phyloP scores from a whole-genome alignment of 2,888 invertebrate genomes.

The Gastrophysa polygoni region DNA sequence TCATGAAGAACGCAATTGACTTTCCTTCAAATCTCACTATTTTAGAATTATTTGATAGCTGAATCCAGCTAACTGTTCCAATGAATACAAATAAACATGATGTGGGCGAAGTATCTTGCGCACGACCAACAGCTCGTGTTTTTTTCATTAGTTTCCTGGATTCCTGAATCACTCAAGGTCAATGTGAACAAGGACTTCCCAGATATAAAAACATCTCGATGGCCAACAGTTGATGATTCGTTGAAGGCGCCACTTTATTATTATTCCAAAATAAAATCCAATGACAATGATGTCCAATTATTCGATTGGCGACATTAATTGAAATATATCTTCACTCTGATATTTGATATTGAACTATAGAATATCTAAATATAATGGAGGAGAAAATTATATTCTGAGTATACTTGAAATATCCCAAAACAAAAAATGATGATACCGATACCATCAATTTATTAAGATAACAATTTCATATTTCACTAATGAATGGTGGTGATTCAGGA shows the following conservation, averaged over 20 bases:
- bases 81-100: slow-evolving; percentile 14
- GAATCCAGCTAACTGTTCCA: not conserved
- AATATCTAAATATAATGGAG: no score
- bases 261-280: not conserved
- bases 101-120: slow-evolving; percentile 11
- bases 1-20: no score
- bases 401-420: no score
- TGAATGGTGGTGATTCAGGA: no score
- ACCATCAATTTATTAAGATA: no score
- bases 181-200: not conserved
- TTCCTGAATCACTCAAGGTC: not conserved
- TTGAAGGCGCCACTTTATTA: not conserved
- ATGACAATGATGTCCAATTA: not conserved
- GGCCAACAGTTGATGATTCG: not conserved
- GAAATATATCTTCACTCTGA: no score
- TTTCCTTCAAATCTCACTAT: not conserved
- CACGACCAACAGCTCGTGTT: not conserved
- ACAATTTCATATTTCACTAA: no score
- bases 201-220: not conserved
- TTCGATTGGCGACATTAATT: no score
- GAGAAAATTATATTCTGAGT: no score
- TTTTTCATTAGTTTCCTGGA: not conserved
- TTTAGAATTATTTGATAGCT: slow-evolving; percentile 10
- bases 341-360: no score
- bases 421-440: no score